Conservation (phyloP, 2,113 vertebrate genomes). For the Falco punctatus region DNA sequence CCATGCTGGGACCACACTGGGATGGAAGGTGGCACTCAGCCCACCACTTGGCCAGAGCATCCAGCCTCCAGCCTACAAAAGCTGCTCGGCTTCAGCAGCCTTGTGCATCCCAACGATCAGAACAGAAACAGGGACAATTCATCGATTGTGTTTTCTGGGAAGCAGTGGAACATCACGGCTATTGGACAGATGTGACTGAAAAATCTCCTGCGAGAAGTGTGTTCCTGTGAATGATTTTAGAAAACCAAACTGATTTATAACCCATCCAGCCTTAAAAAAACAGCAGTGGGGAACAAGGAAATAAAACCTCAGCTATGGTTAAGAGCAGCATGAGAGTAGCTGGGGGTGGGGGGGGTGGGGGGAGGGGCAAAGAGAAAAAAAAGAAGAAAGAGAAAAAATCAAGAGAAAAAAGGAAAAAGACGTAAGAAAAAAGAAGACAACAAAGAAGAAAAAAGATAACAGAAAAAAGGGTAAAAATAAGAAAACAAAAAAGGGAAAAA, state of each 20-base stretch:
- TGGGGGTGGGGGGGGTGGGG: too few relatives aligned
- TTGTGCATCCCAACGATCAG: background rate
- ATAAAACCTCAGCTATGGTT: background rate
- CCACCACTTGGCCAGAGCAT: rapidly evolving
- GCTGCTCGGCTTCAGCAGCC: background rate
- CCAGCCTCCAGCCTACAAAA: background rate
- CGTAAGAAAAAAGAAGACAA: too few relatives aligned
- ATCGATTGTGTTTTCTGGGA: background rate
- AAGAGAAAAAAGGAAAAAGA: too few relatives aligned
- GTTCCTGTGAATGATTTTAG: background rate
- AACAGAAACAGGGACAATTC: background rate
- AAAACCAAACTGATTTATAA: background rate
- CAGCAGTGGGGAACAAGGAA: background rate
- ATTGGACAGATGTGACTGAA: background rate
- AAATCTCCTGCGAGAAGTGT: background rate
- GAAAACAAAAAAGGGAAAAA: too few relatives aligned
- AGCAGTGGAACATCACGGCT: background rate
- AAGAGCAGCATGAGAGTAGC: background rate
- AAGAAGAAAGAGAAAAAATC: background rate
- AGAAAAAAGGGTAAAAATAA: too few relatives aligned
- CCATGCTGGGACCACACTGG: rapidly evolving
- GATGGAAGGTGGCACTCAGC: background rate
- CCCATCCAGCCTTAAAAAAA: background rate
- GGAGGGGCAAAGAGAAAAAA: background rate
- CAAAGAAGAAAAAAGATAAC: too few relatives aligned